Evolutionary conservation across 1,140 invertebrate species (phyloP), one percentile per base, ranked within the genome.

Genomic region (Metaphire vulgaris): DNA sequence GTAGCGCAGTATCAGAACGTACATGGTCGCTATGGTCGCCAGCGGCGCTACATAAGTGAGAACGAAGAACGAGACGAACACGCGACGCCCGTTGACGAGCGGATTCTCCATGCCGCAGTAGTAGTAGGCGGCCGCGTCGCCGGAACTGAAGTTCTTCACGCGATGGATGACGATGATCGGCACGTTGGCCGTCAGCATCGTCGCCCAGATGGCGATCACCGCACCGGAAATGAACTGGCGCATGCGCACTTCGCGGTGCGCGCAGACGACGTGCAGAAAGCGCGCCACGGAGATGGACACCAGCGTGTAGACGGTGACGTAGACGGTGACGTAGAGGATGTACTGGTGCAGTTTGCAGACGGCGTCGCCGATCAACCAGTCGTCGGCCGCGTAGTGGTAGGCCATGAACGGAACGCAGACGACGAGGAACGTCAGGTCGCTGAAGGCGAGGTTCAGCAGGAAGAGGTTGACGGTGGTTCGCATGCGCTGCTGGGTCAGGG

Each of bases 261-360:
- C 28, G 56, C 31, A 77, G 15, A 77, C 76, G 29, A 77, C 68
- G 56, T 68, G 66, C 12, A 79, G 33, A 34, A 79, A 65, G 31
- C 79, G 70, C 14, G 77, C 75, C 12, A 79, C 72, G 1, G 93
- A 94, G 93, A 97, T 96, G 68, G 96, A 88, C 0, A 96, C 93
- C n/a, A n/a, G n/a, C n/a, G n/a, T n/a, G n/a, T n/a, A n/a, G n/a
- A n/a, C n/a, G n/a, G n/a, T n/a, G n/a, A 31, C 96, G 80, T 93
- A 94, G 0, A 93, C 93, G 2, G 92, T 95, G 1, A 96, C 93
- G 77, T 84, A 82, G 33, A 76, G 26, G 2, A 79, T 26, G 65
- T 76, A 77, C 26, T 77, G 64, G 1, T 26, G 33, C 15, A 77
- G 73, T 6, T 75, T 75, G 33, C 76, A 77, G n/a, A 65, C n/a